Base-by-base conservation (phyloP, 2,113 vertebrate genomes). In the Neofelis nebulosa region DNA sequence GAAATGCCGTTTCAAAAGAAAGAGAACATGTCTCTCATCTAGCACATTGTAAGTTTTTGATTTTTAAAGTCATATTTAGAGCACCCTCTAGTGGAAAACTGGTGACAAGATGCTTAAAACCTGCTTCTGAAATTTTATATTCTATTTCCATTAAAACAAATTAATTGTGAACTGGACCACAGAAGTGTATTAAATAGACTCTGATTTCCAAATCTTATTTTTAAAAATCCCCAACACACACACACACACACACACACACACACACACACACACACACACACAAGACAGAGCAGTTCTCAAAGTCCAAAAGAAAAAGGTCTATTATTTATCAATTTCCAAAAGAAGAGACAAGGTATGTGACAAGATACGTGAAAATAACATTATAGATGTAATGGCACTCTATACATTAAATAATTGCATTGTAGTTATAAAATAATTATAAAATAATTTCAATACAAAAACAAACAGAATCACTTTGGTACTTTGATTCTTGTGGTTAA, bases 21-120 rank as follows among this genome's bases (percentile, higher is more conserved):
- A 80, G 55, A 52, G 0, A 71, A 86, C 29, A 36, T 73, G 27
- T 4, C 61, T 85, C 45, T 88, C 63, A 92, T 1, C 3, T 78
- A 86, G 80, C 33, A 90, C 4, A 85, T 74, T 83, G 4, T 57
- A 92, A 86, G 78, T 5, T 81, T 85, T 38, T 41, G 18, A n/a
- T 76, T 68, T 95, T 86, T 65, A 86, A 86, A 94, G 21, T 38
- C 27, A 93, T 80, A 69, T 61, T 29, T 93, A 38, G 69, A 96
- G 96, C 74, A 69, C 93, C 93, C 82, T 97, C 97, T 97, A 95
- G 97, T 97, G 96, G 97, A 91, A 97, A 94, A 84, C 48, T 90
- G 25, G 16, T 76, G 74, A 83, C 1, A 78, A 55, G 36, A 89
- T 15, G 23, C 33, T 84, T 71, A 38, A 89, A 61, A 29, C 16